Evolutionary conservation across 2,888 invertebrate species (phyloP).

Genomic region (Neelides folsomi): DNA sequence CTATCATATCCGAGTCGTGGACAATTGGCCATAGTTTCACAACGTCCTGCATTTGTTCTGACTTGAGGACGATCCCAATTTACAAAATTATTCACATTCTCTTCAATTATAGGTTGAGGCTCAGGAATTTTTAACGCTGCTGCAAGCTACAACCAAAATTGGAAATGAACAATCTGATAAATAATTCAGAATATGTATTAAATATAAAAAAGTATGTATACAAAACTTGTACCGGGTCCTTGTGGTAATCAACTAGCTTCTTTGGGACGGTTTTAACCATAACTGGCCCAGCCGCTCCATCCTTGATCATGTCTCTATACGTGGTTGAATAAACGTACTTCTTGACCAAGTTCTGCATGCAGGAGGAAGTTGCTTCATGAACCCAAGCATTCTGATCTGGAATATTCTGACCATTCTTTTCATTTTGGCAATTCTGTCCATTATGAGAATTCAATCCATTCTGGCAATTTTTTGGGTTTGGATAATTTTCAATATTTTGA

Average conservation of each 20-base stretch:
- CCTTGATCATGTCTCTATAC: constrained; percentile 30
- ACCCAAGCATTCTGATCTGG: constrained; percentile 3
- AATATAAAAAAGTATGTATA: no score
- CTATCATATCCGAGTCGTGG: constrained; percentile 24
- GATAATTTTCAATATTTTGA: no score
- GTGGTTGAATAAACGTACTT: constrained; percentile 28
- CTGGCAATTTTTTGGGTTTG: no score
- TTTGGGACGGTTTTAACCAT: constrained; percentile 14
- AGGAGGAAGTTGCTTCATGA: constrained; percentile 15
- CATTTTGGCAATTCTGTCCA: not conserved
- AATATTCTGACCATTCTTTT: not conserved
- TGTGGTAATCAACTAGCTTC: constrained; percentile 18
- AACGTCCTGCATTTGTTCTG: constrained; percentile 19
- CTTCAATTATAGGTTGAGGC: constrained; percentile 6
- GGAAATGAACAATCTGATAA: not conserved
- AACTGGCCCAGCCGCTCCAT: constrained; percentile 28
- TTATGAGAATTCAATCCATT: no score
- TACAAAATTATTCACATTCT: constrained; percentile 19
- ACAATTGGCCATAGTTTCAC: constrained; percentile 27
- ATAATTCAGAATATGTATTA: not conserved
- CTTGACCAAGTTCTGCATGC: constrained; percentile 21
- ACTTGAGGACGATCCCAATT: constrained; percentile 28
- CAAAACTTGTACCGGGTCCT: constrained; percentile 16
- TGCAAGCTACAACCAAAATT: not conserved
- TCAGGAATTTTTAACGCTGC: not conserved